Conservation (phyloP, 2,113 vertebrate genomes). For the Tachysurus fulvidraco region DNA sequence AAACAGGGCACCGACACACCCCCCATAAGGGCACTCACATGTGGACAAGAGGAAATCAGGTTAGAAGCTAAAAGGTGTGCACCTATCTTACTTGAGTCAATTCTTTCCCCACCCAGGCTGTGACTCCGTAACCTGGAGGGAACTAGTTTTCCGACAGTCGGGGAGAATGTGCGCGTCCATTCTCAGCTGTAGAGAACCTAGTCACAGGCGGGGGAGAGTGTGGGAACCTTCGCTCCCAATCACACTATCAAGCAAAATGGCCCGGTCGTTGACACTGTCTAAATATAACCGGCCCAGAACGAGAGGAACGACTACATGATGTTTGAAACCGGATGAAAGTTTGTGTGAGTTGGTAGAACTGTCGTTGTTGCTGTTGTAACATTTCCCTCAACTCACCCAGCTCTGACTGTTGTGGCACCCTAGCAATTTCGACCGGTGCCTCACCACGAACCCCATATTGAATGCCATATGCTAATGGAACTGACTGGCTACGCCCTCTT, state of each 20-base stretch:
- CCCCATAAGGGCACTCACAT: not conserved
- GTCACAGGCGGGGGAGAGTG: not conserved
- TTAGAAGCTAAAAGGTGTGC: no score
- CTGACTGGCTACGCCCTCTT: slow-evolving; percentile 21
- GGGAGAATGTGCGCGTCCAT: no score
- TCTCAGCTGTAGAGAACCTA: no score
- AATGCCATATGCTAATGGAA: not conserved
- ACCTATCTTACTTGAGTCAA: not conserved
- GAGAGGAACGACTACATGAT: not conserved
- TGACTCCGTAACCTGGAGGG: slow-evolving; percentile 25
- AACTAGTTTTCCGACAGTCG: slow-evolving; percentile 30
- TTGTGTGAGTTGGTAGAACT: slow-evolving; percentile 13
- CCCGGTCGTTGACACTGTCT: slow-evolving; percentile 24
- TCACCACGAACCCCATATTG: not conserved
- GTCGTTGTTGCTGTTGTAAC: slow-evolving; percentile 6
- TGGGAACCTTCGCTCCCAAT: not conserved
- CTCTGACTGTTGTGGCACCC: no score
- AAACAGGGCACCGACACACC: not conserved
- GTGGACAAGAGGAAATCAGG: slow-evolving; percentile 6
- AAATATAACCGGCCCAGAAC: not conserved
- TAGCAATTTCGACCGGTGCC: no score
- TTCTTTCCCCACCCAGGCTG: not conserved
- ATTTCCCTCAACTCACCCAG: not conserved
- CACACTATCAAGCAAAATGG: slow-evolving; percentile 13
- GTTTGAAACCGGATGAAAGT: not conserved